These are phyloP conservation scores for Tribolium madens DNA, from an alignment of 1,140 invertebrate species.

Conservation along the genomic window DNA sequence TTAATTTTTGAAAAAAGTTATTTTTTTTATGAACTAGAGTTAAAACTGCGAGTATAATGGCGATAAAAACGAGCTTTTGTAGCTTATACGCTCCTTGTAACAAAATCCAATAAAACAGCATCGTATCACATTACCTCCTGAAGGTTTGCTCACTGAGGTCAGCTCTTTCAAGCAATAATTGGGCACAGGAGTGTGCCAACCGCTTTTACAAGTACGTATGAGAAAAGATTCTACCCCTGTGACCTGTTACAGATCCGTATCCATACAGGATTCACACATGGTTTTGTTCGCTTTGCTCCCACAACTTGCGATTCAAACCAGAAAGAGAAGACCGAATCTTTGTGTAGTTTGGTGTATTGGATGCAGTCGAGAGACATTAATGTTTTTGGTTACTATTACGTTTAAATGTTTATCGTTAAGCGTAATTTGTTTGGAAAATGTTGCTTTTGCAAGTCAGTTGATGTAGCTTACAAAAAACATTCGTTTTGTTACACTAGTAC, in stretches of 20 bases:
- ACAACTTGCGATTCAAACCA: neutral
- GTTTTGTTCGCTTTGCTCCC: neutral
- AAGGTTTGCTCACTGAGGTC: conserved; percentile 40
- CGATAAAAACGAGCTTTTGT: neutral
- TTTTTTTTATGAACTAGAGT: too few species aligned
- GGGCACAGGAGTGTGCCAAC: conserved; percentile 47
- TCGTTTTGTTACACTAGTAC: neutral
- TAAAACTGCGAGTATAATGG: too few species aligned
- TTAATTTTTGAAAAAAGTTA: too few species aligned
- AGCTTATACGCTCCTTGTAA: neutral
- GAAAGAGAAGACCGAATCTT: neutral
- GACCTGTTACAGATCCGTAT: conserved; percentile 38
- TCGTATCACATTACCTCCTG: conserved; percentile 6
- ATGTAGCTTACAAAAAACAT: conserved; percentile 7
- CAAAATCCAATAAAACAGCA: conserved; percentile 25
- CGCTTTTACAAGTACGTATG: conserved; percentile 47
- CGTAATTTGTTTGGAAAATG: conserved; percentile 31
- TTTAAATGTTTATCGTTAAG: conserved; percentile 33
- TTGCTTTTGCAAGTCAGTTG: conserved; percentile 25
- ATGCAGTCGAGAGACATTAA: conserved; percentile 19
- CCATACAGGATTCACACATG: conserved; percentile 34
- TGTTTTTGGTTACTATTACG: conserved; percentile 37
- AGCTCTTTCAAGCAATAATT: conserved; percentile 45
- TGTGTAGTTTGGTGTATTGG: conserved; percentile 1
- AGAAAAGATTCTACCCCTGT: conserved; percentile 48